Evolutionary conservation across 2,113 vertebrate genomes (phyloP).

Genomic region (Micronycteris hirsuta): DNA sequence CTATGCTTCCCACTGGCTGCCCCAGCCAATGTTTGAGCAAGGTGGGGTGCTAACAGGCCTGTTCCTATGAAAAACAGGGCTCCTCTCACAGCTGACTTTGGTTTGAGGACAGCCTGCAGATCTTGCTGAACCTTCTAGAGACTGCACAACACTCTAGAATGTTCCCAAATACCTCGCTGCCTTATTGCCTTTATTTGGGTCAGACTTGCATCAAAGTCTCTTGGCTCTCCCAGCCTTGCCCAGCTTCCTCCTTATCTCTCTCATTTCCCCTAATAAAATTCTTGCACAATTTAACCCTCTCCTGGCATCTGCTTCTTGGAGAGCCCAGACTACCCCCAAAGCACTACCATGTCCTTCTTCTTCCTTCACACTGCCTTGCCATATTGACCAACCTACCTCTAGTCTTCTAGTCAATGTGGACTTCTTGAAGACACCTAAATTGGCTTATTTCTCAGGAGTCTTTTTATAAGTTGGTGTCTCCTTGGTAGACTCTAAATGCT

Average conservation of each 20-base stretch:
- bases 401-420: not conserved
- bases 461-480: not conserved
- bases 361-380: not conserved
- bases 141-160: not conserved
- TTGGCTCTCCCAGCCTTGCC: not conserved
- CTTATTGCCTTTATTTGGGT: not conserved
- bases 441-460: not conserved
- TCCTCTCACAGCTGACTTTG: not conserved
- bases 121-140: not conserved
- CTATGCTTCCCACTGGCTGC: not conserved
- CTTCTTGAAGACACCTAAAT: not conserved
- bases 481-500: not conserved
- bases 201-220: not conserved
- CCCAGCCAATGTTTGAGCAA: not conserved
- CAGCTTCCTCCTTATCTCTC: not conserved
- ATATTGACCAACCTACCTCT: not conserved
- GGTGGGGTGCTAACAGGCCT: not conserved
- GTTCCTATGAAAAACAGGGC: not conserved
- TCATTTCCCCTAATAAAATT: not conserved
- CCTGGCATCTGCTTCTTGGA: not conserved
- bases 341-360: not conserved
- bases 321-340: not conserved
- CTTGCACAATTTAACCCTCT: not conserved
- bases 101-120: not conserved
- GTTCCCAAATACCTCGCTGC: not conserved